Percentiles rank a stretch among this genome's conserved stretches.
These are phyloP conservation scores for Phoronis australis DNA, from an alignment of 2,888 invertebrate species.

Conservation along the genomic window DNA sequence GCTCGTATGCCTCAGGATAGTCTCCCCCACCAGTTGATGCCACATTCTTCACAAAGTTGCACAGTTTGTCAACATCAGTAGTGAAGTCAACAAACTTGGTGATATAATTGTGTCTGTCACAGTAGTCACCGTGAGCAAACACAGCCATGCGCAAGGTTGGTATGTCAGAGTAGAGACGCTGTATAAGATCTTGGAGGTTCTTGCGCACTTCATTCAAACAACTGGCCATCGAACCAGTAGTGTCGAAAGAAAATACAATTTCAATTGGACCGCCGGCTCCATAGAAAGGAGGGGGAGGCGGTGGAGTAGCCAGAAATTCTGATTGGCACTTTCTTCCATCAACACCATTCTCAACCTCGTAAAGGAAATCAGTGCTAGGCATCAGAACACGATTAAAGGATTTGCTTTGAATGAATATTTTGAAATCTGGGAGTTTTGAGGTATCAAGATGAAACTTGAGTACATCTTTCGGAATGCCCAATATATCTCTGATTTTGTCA, in stretches of 20 bases:
- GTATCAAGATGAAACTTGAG: neutral
- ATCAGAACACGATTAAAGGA: neutral
- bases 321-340: neutral
- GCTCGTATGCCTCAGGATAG: slow-evolving; percentile 43
- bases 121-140: slow-evolving; percentile 48
- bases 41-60: slow-evolving; percentile 28
- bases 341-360: neutral
- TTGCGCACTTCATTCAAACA: slow-evolving; percentile 33
- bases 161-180: slow-evolving; percentile 41
- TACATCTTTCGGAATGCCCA: neutral
- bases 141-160: slow-evolving; percentile 38
- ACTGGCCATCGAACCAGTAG: slow-evolving; percentile 39
- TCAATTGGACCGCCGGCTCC: slow-evolving; percentile 27
- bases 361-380: neutral
- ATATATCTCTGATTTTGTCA: neutral
- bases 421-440: neutral
- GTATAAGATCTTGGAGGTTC: slow-evolving; percentile 35
- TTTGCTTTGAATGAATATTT: neutral
- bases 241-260: slow-evolving; percentile 39
- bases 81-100: slow-evolving; percentile 38
- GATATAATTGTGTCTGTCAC: slow-evolving; percentile 34
- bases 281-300: neutral
- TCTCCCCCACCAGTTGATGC: slow-evolving; percentile 41
- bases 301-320: neutral
- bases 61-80: slow-evolving; percentile 25